Base-by-base conservation (phyloP, 2,888 invertebrate species). In the Rapana venosa region DNA sequence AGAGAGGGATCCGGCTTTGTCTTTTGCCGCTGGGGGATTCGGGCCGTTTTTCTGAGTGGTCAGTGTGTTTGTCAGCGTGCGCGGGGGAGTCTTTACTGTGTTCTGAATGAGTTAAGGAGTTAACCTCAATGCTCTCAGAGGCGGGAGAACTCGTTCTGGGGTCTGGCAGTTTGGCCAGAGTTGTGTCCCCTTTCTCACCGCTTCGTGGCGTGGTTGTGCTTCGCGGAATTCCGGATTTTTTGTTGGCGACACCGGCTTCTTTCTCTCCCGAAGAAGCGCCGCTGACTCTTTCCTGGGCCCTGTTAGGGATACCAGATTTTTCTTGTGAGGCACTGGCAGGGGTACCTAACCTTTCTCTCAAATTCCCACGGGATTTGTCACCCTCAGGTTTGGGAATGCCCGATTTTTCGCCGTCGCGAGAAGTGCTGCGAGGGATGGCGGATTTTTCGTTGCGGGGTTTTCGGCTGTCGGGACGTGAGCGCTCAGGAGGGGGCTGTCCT, bases 401-500 rank as follows among this genome's bases (percentile, higher is more conserved):
- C 47, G 81, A 83, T 83, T 83, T 83, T 13, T 83, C 81, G 6
- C 36, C 11, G 11, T 83, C 81, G 26, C 81, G 36, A 5, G 81
- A 83, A 22, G 81, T 47, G 26, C 81, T 47, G 26, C 81, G 81
- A 30, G 81, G 81, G 47, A 83, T 83, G 81, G 81, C 0, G 47
- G 81, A 83, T 26, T 83, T 83, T 30, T 83, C 58, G 47, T n/a
- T 58, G 17, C 84, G 90, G 47, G 74, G 35, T 17, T 88, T 88
- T n/a, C 85, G 81, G 58, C 36, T 30, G 77, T 88, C 81, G 87
- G 81, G 58, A 15, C 86, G 88, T 13, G 91, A 91, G 61, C 90
- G 90, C 58, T 92, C 91, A 17, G 93, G 47, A 22, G 13, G 11
- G 77, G 15, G 26, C 66, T 66, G 26, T 83, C 36, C 13, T 83